Conservation (phyloP, 2,113 vertebrate species). For the Rattus rattus region DNA sequence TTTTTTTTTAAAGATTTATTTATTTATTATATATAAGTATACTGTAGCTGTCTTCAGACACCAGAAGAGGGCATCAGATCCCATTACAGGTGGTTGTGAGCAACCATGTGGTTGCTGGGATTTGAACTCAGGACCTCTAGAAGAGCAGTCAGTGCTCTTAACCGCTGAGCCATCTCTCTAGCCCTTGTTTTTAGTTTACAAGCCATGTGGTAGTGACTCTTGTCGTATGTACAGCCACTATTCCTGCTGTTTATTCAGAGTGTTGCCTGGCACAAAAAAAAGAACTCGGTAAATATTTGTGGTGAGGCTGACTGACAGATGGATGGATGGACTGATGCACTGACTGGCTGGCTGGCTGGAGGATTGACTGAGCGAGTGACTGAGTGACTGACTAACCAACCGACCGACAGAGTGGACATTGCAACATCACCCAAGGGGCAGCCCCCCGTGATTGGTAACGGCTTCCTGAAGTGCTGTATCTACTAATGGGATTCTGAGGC, state of each 20-base stretch:
- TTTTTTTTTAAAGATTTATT: no score
- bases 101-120: no score
- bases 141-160: no score
- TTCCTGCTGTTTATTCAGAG: neutral
- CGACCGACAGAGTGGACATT: neutral
- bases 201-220: neutral
- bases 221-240: neutral
- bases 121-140: no score
- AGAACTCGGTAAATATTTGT: constrained; percentile 12
- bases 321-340: neutral
- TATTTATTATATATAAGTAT: no score
- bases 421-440: neutral
- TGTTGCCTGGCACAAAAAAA: neutral
- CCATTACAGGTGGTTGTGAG: no score
- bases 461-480: constrained; percentile 29
- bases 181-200: no score
- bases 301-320: neutral
- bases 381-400: neutral
- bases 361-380: neutral
- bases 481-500: neutral
- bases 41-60: no score
- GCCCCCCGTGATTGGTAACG: neutral
- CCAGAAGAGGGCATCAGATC: no score
- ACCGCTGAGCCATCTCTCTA: no score
- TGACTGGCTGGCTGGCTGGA: neutral